Conservation (phyloP, 2,888 invertebrate genomes). For the Drosophila vallismaia region DNA sequence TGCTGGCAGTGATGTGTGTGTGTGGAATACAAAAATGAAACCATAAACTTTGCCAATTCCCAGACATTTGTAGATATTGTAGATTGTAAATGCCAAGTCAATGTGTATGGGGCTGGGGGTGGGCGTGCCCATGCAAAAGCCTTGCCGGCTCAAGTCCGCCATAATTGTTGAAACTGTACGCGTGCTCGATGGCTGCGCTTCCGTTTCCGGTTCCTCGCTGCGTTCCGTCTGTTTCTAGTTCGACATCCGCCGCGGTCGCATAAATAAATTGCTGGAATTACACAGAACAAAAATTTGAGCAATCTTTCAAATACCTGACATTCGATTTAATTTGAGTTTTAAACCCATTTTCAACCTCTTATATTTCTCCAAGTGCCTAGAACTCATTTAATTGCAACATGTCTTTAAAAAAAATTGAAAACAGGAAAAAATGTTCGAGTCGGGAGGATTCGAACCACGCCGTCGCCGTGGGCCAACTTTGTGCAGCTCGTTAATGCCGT, state of each 20-base stretch:
- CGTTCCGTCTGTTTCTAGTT: conserved; percentile 3
- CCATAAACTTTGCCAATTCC: conserved; percentile 69
- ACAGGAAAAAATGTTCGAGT: neutral
- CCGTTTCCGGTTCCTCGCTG: conserved; percentile 42
- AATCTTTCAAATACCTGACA: too few species aligned
- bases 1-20: conserved; percentile 10
- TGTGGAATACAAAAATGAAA: conserved; percentile 55
- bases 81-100: conserved; percentile 35
- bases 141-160: conserved; percentile 16
- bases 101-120: neutral
- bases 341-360: neutral
- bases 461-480: conserved; percentile 1
- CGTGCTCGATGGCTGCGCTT: conserved; percentile 58
- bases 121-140: conserved; percentile 44
- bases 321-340: too few species aligned
- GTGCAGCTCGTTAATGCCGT: conserved; percentile 5
- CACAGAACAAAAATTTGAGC: neutral
- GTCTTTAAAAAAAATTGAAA: neutral
- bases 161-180: conserved; percentile 51
- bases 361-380: neutral
- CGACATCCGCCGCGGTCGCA: neutral
- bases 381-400: neutral
- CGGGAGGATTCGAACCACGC: neutral
- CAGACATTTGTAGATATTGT: conserved; percentile 41
- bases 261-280: neutral